A percentile compares a stretch with the other conserved stretches of the same genome.
These are phyloP conservation scores for Platycnemis pennipes DNA, from an alignment of 2,888 invertebrate genomes.

Conservation along the genomic window DNA sequence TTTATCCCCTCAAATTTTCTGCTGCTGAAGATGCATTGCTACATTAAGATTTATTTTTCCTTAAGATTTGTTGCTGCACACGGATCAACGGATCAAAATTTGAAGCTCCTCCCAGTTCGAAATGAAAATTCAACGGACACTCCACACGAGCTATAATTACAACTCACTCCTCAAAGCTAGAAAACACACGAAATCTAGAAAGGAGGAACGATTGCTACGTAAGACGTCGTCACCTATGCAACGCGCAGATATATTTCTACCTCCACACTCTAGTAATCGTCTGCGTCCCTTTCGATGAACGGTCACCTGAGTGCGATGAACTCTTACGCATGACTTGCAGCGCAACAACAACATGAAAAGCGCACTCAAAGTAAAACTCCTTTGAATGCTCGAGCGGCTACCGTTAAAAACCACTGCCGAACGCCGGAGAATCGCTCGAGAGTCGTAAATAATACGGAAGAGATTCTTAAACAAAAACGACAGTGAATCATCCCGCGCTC, in stretches of 20 bases:
- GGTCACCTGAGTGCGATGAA: conserved; percentile 5
- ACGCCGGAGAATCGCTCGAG: neutral
- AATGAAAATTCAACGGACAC: no score
- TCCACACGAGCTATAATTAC: neutral
- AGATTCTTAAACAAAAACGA: neutral
- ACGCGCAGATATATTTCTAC: no score
- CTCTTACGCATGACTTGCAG: conserved; percentile 36
- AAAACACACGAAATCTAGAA: neutral
- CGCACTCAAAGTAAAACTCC: neutral
- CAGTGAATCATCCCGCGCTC: neutral
- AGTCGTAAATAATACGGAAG: neutral
- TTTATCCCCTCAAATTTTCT: no score
- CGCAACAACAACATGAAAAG: neutral
- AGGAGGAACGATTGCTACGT: neutral
- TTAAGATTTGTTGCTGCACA: no score
- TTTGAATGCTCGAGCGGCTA: neutral
- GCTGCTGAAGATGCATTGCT: no score
- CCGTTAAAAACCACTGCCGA: neutral
- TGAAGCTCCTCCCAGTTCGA: no score
- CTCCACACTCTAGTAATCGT: neutral
- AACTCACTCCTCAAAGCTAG: neutral
- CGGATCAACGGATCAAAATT: no score
- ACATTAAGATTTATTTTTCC: no score
- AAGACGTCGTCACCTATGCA: neutral
- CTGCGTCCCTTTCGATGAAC: neutral